phyloP scores from a whole-genome alignment of 2,797 vertebrate species.

The Gila robusta region DNA sequence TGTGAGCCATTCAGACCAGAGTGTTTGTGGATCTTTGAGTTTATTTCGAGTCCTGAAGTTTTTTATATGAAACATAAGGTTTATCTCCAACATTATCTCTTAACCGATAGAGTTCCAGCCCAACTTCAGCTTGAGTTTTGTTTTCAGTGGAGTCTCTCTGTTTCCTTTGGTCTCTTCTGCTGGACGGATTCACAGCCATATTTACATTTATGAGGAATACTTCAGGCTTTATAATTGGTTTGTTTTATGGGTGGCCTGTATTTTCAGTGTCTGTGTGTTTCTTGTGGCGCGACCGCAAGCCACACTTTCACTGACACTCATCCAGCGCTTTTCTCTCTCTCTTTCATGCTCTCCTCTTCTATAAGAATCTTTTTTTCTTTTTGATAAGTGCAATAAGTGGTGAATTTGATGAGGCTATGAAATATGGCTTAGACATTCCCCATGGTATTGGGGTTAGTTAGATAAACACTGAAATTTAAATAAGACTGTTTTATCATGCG shows the following conservation, averaged over 20 bases:
- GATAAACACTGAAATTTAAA: neutral
- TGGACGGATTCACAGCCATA: constrained; percentile 46
- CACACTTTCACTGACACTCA: constrained; percentile 58
- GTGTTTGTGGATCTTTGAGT: neutral
- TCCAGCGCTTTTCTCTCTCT: neutral
- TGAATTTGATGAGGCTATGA: neutral
- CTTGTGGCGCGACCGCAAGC: constrained; percentile 67
- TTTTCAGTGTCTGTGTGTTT: constrained; percentile 58
- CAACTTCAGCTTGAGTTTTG: neutral
- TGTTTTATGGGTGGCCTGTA: constrained; percentile 59
- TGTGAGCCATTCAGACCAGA: neutral
- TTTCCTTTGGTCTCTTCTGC: constrained; percentile 9
- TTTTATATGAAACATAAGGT: too few relatives aligned
- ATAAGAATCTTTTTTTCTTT: neutral
- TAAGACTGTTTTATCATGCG: constrained; percentile 65
- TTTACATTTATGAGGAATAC: constrained; percentile 49
- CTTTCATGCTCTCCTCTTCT: neutral
- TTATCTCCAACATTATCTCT: neutral
- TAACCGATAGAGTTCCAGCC: too few relatives aligned
- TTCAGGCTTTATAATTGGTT: constrained; percentile 43
- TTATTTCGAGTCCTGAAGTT: neutral
- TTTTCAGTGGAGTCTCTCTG: neutral
- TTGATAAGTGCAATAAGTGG: constrained; percentile 1
- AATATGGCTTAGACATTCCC: neutral
- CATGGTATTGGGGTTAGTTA: neutral